These are phyloP conservation scores for Cotesia congregata DNA, from an alignment of 2,888 invertebrate species.

Conservation along the genomic window DNA sequence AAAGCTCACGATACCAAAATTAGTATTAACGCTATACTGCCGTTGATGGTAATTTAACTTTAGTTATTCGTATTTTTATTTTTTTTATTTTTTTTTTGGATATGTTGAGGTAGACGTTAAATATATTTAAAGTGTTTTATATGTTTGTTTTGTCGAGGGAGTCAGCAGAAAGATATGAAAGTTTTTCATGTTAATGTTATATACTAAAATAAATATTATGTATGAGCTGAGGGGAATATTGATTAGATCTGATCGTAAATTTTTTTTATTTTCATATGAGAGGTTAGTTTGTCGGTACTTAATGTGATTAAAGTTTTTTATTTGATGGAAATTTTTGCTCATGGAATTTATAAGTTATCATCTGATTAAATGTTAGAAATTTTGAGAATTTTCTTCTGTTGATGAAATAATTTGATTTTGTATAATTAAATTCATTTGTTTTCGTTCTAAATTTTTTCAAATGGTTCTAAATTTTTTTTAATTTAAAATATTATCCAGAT, in stretches of 20 bases:
- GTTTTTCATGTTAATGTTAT: background rate
- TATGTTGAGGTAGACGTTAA: background rate
- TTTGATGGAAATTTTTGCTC: background rate
- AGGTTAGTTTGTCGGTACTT: background rate
- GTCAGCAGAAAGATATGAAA: background rate
- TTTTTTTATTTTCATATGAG: background rate
- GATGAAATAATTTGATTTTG: too few species aligned
- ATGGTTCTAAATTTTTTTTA: too few species aligned
- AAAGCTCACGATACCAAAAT: background rate
- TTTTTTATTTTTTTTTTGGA: background rate
- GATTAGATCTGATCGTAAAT: background rate
- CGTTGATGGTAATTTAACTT: background rate
- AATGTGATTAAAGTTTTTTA: background rate
- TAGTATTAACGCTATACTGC: background rate
- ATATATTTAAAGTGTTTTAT: background rate
- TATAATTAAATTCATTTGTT: too few species aligned
- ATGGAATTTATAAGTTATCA: too few species aligned
- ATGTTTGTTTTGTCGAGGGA: background rate
- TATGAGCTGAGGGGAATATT: conserved; percentile 1
- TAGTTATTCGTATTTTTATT: background rate
- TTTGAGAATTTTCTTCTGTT: too few species aligned
- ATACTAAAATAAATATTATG: background rate
- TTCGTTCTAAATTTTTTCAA: too few species aligned
- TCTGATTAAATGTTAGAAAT: too few species aligned
- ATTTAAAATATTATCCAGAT: too few species aligned